Evolutionary conservation across 2,888 invertebrate species (phyloP).

Genomic region (Campaea margaritaria): DNA sequence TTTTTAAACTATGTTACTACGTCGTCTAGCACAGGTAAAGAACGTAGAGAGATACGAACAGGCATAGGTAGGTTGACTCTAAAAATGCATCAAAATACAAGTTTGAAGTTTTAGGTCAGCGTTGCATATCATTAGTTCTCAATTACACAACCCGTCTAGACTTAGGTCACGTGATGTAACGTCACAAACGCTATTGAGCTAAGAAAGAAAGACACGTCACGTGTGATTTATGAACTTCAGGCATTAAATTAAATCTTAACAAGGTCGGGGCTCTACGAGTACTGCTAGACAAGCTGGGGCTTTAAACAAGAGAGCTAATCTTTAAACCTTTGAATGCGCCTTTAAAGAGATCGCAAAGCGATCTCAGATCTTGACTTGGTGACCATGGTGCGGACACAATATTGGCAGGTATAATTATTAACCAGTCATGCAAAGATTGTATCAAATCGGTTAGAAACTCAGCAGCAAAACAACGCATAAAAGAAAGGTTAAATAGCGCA

Average conservation of each 20-base stretch:
- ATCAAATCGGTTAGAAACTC: not conserved
- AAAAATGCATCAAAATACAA: constrained; percentile 28
- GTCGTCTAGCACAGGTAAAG: not conserved
- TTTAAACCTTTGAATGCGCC: constrained; percentile 27
- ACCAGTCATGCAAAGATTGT: not conserved
- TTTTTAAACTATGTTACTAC: too few relatives aligned
- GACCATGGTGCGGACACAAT: constrained; percentile 55
- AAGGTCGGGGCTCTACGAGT: constrained; percentile 21
- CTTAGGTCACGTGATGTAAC: constrained; percentile 27
- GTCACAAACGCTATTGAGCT: constrained; percentile 24
- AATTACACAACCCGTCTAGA: constrained; percentile 39
- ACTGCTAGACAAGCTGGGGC: constrained; percentile 25
- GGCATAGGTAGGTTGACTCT: constrained; percentile 9
- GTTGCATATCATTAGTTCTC: constrained; percentile 37
- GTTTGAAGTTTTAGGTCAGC: constrained; percentile 36
- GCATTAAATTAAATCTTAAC: constrained; percentile 21
- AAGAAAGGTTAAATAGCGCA: too few relatives aligned
- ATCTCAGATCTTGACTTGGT: constrained; percentile 39
- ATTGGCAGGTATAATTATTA: constrained; percentile 58
- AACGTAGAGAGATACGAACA: not conserved
- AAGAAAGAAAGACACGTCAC: constrained; percentile 27
- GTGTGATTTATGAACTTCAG: constrained; percentile 36
- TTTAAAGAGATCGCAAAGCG: constrained; percentile 29
- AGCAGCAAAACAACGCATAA: not conserved
- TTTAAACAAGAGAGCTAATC: constrained; percentile 23